Base-by-base conservation (phyloP, 92 coral and sea anemone genomes). In the Phenganax marumi region DNA sequence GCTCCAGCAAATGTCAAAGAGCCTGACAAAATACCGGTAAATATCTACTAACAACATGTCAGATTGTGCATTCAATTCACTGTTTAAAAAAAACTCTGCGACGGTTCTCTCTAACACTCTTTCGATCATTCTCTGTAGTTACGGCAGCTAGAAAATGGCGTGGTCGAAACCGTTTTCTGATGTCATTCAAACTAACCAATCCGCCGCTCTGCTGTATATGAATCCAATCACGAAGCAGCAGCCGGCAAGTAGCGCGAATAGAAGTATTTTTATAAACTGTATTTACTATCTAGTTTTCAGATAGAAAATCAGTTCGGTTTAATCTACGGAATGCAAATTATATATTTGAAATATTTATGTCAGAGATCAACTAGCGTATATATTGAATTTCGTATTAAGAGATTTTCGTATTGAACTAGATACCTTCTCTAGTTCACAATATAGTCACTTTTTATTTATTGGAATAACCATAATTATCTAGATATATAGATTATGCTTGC, bases 231-330 rank as follows among this genome's bases (percentile, higher is more conserved):
- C 43, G 43, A 1, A 33, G 43, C 43, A 33, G 5, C 43, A 33
- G 43, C 19, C 47, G 83, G 83, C 83, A 78, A 61, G 83, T 78
- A 78, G 22, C 60, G 33, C 58, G 65, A 57, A 49, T n/a, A 61
- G 73, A 78, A 60, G 39, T 78, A 78, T 78, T 78, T 78, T 78
- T 78, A 17, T 78, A 78, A 17, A 49, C 60, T 13, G 52, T 61
- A 50, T 22, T 78, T 33, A 57, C 60, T 46, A 26, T 66, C 50
- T 49, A n/a, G 10, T 8, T 24, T 18, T 60, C 19, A 9, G 54
- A 56, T 60, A 57, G 81, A 52, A 55, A 60, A 25, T 25, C 73
- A 78, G 73, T 78, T 78, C 83, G 83, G 83, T 48, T 48, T 43
- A 19, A 61, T 53, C 83, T 78, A 78, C 83, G 83, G 83, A 48